phyloP scores from a whole-genome alignment of 2,888 invertebrate species.

The Pseudeuparius sepicola region DNA sequence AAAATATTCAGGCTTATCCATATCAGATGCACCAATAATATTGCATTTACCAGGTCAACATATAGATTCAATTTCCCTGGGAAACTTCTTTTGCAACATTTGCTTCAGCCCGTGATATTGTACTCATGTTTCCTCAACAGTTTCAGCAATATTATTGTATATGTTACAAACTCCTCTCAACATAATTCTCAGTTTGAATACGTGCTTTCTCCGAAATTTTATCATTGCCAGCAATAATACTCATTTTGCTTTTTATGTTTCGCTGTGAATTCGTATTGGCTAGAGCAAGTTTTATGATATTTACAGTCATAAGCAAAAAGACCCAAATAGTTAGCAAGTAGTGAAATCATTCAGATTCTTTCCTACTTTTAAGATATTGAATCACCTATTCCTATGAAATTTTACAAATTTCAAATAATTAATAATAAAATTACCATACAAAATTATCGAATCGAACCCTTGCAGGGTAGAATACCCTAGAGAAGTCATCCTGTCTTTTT shows the following conservation, averaged over 20 bases:
- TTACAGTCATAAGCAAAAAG: too few relatives aligned
- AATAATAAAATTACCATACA: not conserved
- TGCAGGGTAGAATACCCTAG: too few relatives aligned
- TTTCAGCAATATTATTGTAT: slow-evolving; percentile 3
- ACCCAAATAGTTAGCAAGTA: too few relatives aligned
- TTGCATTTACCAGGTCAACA: slow-evolving; percentile 6
- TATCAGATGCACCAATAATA: slow-evolving; percentile 4
- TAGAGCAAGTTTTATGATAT: too few relatives aligned
- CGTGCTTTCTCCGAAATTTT: too few relatives aligned
- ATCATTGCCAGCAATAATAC: too few relatives aligned
- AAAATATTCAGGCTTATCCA: slow-evolving; percentile 2
- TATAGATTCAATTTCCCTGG: slow-evolving; percentile 2
- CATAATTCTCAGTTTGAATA: too few relatives aligned
- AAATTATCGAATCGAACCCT: not conserved
- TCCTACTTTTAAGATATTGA: slow-evolving; percentile 1
- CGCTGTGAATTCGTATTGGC: too few relatives aligned
- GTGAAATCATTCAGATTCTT: slow-evolving; percentile 1
- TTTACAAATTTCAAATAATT: not conserved
- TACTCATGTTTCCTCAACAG: not conserved
- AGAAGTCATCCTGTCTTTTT: too few relatives aligned
- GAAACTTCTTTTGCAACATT: slow-evolving; percentile 2
- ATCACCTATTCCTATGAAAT: slow-evolving; percentile 2
- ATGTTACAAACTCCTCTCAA: too few relatives aligned
- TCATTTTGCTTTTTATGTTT: too few relatives aligned
- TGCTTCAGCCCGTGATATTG: slow-evolving; percentile 1